Evolutionary conservation across 2,797 vertebrate genomes (phyloP).

Genomic region (Gila robusta): DNA sequence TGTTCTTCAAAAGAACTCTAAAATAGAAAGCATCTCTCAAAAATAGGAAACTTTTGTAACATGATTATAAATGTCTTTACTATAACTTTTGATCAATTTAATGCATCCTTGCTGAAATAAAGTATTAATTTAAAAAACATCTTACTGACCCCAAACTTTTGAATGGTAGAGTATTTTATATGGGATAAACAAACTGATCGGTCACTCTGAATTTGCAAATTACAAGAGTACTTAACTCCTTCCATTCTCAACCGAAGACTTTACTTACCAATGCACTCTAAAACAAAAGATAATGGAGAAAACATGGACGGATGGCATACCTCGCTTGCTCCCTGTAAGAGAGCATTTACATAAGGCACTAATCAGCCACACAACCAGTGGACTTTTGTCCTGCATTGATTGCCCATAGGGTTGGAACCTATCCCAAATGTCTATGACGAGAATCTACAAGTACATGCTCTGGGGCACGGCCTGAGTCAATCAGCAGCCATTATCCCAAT

Average conservation of each 20-base stretch:
- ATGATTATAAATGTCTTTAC: background rate
- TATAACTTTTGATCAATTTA: background rate
- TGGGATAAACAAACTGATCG: background rate
- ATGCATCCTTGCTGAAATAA: background rate
- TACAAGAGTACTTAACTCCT: background rate
- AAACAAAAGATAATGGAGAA: background rate
- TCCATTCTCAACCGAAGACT: background rate
- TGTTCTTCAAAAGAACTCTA: background rate
- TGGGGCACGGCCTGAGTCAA: conserved; percentile 62
- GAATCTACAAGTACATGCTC: conserved; percentile 56
- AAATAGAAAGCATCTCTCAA: background rate
- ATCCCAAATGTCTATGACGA: conserved; percentile 54
- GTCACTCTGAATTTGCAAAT: background rate
- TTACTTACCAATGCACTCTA: background rate
- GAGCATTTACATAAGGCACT: conserved; percentile 49
- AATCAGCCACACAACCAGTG: conserved; percentile 34
- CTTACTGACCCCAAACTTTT: background rate
- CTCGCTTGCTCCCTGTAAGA: background rate
- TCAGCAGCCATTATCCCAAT: conserved; percentile 66
- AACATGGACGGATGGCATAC: background rate
- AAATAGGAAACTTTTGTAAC: background rate
- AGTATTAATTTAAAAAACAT: background rate
- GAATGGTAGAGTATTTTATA: too few species aligned
- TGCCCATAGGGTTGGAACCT: conserved; percentile 50
- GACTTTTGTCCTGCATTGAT: conserved; percentile 60